These are phyloP conservation scores for Empis stercorea DNA, from an alignment of 2,888 invertebrate genomes.

Conservation along the genomic window DNA sequence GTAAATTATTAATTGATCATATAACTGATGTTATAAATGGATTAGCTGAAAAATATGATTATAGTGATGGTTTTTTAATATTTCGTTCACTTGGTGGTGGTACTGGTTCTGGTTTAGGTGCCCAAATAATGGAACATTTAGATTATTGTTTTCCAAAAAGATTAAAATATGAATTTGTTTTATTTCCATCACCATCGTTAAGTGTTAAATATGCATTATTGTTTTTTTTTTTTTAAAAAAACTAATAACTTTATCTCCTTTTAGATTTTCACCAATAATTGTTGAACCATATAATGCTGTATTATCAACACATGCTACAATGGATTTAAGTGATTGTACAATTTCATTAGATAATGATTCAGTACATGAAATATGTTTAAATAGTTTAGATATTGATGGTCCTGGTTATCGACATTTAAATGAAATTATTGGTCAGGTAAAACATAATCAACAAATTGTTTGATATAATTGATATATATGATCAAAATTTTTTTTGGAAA, in stretches of 20 bases:
- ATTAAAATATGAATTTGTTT: slow-evolving; percentile 51
- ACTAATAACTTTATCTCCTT: too few species aligned
- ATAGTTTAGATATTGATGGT: slow-evolving; percentile 56
- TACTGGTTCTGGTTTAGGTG: slow-evolving; percentile 63
- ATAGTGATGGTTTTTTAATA: slow-evolving; percentile 50
- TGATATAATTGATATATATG: too few species aligned
- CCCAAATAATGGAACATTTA: slow-evolving; percentile 51
- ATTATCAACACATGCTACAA: slow-evolving; percentile 52
- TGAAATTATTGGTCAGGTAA: slow-evolving; percentile 39
- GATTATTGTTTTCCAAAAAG: slow-evolving; percentile 49
- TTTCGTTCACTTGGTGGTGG: slow-evolving; percentile 64
- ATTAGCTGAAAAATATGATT: slow-evolving; percentile 49
- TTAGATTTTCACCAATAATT: slow-evolving; percentile 52
- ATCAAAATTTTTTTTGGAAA: too few species aligned
- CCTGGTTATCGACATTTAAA: slow-evolving; percentile 83
- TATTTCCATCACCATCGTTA: slow-evolving; percentile 77
- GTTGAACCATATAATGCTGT: slow-evolving; percentile 69
- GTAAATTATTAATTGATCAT: slow-evolving; percentile 59
- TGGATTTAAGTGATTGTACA: slow-evolving; percentile 55
- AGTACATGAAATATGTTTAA: slow-evolving; percentile 60
- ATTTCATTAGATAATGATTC: slow-evolving; percentile 68
- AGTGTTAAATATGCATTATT: slow-evolving; percentile 9
- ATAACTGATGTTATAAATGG: slow-evolving; percentile 56
- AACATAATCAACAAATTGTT: too few species aligned
- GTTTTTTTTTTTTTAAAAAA: not conserved